Conservation (phyloP, 2,797 vertebrate species). For the Crax fasciolata region DNA sequence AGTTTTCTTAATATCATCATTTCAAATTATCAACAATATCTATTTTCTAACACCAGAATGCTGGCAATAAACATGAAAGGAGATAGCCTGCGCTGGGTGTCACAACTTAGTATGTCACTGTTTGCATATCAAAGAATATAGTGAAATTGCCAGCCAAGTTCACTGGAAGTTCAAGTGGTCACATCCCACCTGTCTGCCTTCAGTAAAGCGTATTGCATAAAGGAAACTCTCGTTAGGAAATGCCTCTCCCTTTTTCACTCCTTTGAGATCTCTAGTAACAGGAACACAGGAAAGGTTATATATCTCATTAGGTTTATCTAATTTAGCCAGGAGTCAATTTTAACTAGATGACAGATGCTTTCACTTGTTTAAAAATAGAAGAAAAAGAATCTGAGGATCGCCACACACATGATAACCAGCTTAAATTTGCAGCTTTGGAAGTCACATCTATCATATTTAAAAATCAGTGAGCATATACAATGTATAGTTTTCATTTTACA, state of each 20-base stretch:
- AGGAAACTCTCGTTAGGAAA: slow-evolving; percentile 56
- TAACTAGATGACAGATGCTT: not conserved
- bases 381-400: not conserved
- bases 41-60: not conserved
- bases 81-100: not conserved
- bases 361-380: not conserved
- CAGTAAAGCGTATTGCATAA: not conserved
- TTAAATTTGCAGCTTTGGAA: not conserved
- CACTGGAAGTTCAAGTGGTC: not conserved
- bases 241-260: not conserved
- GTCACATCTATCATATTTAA: not conserved
- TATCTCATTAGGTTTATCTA: not conserved
- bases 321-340: not conserved
- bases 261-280: not conserved
- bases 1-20: not conserved
- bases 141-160: not conserved
- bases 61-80: not conserved
- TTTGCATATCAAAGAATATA: not conserved
- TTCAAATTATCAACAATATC: not conserved
- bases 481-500: not conserved
- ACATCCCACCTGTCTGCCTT: not conserved
- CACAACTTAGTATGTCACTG: not conserved
- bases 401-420: rapidly evolving
- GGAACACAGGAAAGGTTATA: not conserved
- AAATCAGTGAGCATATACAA: not conserved